These are phyloP conservation scores for Morpho helenor DNA, from an alignment of 2,888 invertebrate species.

Conservation along the genomic window DNA sequence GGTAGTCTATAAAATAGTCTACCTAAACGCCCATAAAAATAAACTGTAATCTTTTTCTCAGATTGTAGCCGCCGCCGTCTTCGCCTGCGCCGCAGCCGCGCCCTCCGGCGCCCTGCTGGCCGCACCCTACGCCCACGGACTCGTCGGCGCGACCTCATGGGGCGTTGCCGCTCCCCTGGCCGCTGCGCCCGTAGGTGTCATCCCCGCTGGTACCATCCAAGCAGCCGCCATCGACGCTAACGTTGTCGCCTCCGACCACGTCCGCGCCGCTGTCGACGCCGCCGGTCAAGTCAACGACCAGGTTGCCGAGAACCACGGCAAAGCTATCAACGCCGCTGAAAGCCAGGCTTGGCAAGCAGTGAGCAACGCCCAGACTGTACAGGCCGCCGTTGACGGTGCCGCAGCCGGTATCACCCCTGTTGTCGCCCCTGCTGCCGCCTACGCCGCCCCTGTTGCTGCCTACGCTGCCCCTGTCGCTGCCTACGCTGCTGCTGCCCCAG, in stretches of 20 bases:
- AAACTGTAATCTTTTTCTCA: conserved; percentile 33
- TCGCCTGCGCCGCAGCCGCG: conserved; percentile 64
- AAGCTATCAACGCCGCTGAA: conserved; percentile 69
- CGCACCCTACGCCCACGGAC: conserved; percentile 43
- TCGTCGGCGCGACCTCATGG: conserved; percentile 26
- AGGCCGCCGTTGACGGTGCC: conserved; percentile 58
- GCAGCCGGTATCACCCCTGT: conserved; percentile 34
- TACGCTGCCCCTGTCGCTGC: conserved; percentile 25
- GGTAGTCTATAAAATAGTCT: neutral
- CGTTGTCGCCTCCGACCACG: conserved; percentile 65
- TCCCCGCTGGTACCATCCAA: conserved; percentile 43
- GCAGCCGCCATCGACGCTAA: conserved; percentile 63
- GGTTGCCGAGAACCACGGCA: conserved; percentile 64
- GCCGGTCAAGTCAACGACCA: conserved; percentile 67
- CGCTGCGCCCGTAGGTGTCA: conserved; percentile 18
- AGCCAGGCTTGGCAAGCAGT: conserved; percentile 70
- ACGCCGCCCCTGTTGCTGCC: conserved; percentile 32
- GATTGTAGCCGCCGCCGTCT: conserved; percentile 78
- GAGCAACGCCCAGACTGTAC: conserved; percentile 64
- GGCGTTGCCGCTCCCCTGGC: conserved; percentile 30
- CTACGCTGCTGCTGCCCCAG: conserved; percentile 12
- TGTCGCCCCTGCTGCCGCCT: conserved; percentile 32
- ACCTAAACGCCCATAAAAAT: neutral
- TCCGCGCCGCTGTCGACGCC: conserved; percentile 62
- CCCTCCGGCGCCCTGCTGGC: conserved; percentile 60